A percentile compares a stretch with the other conserved stretches of the same genome.
These are phyloP conservation scores for Toxonevra muliebris DNA, from an alignment of 2,888 invertebrate species.

Conservation along the genomic window DNA sequence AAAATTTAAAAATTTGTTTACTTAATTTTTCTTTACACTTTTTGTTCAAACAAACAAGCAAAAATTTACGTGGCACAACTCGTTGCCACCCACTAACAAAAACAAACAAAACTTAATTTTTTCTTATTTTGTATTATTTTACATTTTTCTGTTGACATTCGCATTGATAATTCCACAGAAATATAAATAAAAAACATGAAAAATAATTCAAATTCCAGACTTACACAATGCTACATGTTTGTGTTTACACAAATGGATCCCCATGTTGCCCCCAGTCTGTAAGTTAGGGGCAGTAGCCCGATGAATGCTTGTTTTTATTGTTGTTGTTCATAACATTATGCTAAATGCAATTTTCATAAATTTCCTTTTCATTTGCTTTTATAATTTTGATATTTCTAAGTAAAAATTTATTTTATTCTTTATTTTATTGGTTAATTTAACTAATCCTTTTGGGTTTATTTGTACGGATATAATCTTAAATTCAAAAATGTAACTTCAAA, in stretches of 20 bases:
- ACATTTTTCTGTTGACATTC: slow-evolving; percentile 30
- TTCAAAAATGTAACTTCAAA: no score
- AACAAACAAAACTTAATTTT: background rate
- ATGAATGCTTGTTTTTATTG: slow-evolving; percentile 3
- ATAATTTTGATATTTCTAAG: slow-evolving; percentile 30
- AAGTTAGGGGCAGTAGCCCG: slow-evolving; percentile 65
- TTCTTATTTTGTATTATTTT: slow-evolving; percentile 20
- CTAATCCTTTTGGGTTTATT: background rate
- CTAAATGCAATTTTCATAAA: slow-evolving; percentile 10
- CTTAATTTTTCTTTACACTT: slow-evolving; percentile 3
- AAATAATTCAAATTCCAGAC: slow-evolving; percentile 71
- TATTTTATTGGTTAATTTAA: slow-evolving; percentile 5
- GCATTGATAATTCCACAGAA: background rate
- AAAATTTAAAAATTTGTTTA: slow-evolving; percentile 12
- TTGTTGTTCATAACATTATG: no score
- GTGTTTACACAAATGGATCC: slow-evolving; percentile 83
- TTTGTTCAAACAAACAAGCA: slow-evolving; percentile 13
- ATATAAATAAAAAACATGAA: slow-evolving; percentile 32
- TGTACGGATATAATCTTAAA: no score
- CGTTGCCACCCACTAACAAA: background rate
- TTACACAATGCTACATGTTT: slow-evolving; percentile 90
- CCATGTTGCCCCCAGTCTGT: slow-evolving; percentile 84
- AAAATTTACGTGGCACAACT: background rate
- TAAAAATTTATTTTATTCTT: slow-evolving; percentile 31
- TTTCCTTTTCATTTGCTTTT: slow-evolving; percentile 26